Percentiles rank a stretch among this genome's conserved stretches.
Evolutionary conservation across 2,797 vertebrate genomes (phyloP).

Genomic region (Molossus molossus): DNA sequence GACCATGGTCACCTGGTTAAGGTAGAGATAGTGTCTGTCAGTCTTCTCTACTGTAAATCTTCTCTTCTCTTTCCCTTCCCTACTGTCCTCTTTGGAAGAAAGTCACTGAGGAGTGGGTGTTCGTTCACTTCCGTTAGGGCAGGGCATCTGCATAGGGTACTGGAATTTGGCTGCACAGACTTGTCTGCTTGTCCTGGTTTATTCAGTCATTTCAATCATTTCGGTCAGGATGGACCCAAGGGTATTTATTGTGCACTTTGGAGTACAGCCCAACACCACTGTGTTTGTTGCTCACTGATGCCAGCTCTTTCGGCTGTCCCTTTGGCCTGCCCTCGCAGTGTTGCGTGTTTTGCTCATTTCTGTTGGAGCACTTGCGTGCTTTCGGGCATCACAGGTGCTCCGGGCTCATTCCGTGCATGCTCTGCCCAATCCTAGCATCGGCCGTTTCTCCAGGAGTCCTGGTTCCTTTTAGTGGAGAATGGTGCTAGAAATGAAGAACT

Average conservation of each 20-base stretch:
- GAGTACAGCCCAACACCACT: background rate
- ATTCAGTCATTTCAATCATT: background rate
- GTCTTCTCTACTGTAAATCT: background rate
- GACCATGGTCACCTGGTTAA: background rate
- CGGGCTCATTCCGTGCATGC: background rate
- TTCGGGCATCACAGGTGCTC: background rate
- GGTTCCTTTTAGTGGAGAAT: background rate
- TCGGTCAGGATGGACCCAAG: background rate
- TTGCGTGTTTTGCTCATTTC: background rate
- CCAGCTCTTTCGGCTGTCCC: background rate
- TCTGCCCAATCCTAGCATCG: background rate
- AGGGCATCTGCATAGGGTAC: accelerated
- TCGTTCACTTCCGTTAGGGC: accelerated
- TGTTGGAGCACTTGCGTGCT: background rate
- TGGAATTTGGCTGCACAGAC: background rate
- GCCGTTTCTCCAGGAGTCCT: background rate
- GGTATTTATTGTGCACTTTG: background rate
- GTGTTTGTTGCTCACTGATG: background rate
- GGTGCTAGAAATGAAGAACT: background rate
- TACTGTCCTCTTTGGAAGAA: background rate
- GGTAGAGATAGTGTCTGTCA: too few relatives aligned
- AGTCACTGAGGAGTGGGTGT: background rate
- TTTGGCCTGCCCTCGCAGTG: accelerated
- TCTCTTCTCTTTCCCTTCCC: background rate
- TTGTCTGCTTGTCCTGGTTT: background rate